Evolutionary conservation across 2,797 vertebrate species (phyloP), one percentile per base, ranked within the genome.

Genomic region (Heterohyrax brucei): DNA sequence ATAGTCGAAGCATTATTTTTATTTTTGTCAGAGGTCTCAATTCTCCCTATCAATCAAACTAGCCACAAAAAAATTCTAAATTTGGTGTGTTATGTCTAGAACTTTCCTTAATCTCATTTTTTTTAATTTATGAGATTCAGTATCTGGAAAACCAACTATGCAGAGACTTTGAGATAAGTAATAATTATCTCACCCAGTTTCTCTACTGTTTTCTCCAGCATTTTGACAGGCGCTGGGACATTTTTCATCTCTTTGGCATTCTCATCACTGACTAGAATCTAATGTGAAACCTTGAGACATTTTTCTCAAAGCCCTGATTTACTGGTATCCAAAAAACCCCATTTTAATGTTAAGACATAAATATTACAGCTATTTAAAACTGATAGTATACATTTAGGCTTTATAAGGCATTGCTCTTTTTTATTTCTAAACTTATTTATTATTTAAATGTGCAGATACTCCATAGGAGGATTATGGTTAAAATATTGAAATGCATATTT

Each of bases 321-420:
- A 8, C 18, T 88, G 24, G 0, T 66, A 16, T 79, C 33, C 78
- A n/a, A 66, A 81, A 81, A 70, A 44, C 14, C 21, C 28, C 10
- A 30, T 78, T 53, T 95, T 83, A 77, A 75, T 85, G 66, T 90
- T 85, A 70, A 92, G 90, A 48, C 53, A 76, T 80, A 89, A 82
- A 86, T 77, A 28, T 92, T 39, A 70, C 46, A 88, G 28, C 50
- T 96, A 61, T 30, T 85, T 87, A 92, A 75, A 46, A 75, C n/a
- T 96, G 46, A 80, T 75, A 30, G 50, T 84, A 18, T 61, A 79
- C 75, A 87, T 75, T 91, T 33, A 75, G 21, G 2, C 59, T 96
- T 96, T 95, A 95, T 81, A 95, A 30, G 61, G 7, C n/a, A 86
- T 95, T 88, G 64, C 86, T 97, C 59, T 91, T 75, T 97, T 64